These are phyloP conservation scores for Gymnoscelis rufifasciata DNA, from an alignment of 2,888 invertebrate genomes.

Conservation along the genomic window DNA sequence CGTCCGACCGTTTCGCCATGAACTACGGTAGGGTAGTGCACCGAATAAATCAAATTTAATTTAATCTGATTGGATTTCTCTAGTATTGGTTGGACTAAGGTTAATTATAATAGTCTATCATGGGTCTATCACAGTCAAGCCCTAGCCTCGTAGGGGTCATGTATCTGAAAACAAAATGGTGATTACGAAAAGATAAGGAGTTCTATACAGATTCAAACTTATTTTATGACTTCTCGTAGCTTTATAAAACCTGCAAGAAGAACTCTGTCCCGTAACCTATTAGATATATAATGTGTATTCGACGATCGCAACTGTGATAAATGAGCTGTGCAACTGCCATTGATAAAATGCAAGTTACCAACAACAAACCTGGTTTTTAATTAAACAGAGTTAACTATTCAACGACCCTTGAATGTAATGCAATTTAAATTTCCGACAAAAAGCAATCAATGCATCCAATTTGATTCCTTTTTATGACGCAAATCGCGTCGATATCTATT, in stretches of 20 bases:
- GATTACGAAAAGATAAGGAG: no score
- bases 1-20: slow-evolving; percentile 22
- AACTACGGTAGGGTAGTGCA: slow-evolving; percentile 21
- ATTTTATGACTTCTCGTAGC: no score
- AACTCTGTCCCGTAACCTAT: no score
- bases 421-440: slow-evolving; percentile 17
- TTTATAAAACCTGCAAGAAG: no score
- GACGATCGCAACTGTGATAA: not conserved
- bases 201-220: no score
- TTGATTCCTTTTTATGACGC: slow-evolving; percentile 13
- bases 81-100: not conserved
- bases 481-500: slow-evolving; percentile 16
- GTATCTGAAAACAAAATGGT: no score
- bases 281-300: no score
- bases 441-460: slow-evolving; percentile 13
- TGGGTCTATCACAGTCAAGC: not conserved
- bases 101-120: not conserved
- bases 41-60: slow-evolving; percentile 24
- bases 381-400: slow-evolving; percentile 13
- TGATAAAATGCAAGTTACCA: slow-evolving; percentile 12
- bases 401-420: slow-evolving; percentile 17
- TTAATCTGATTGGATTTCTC: slow-evolving; percentile 13
- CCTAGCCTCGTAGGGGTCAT: not conserved
- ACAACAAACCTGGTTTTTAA: slow-evolving; percentile 18
- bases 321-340: not conserved